Base-by-base conservation (phyloP, 2,113 vertebrate species). In the Salvelinus sp. region DNA sequence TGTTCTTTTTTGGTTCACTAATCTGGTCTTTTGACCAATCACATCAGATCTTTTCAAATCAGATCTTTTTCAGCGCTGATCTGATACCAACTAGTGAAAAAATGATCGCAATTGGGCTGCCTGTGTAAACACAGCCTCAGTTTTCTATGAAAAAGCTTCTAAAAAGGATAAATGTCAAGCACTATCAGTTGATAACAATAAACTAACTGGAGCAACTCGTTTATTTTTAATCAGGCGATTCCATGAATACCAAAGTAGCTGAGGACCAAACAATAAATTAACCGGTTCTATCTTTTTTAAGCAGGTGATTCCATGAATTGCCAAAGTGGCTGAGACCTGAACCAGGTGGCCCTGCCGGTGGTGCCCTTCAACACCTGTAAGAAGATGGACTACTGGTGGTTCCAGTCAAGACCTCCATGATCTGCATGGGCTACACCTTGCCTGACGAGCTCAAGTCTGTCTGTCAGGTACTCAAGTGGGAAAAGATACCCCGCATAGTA, bases 371-470 rank as follows among this genome's bases (percentile, higher is more conserved):
- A 91, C 28, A 93, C 89, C 23, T 94, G 92, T 81, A 93, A 92
- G 72, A 85, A 86, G 76, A 91, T 91, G 85, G 91, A 94, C 76
- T 93, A 93, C 81, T 94, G 93, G 92, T 94, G 94, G 93, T 93
- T 94, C 83, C 92, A 94, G 90, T 94, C 69, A 94, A 93, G 83
- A 67, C 85, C 7, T 92, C 92, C n/a, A 93, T 94, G 93, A 92
- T 94, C 86, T 94, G 93, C 77, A 91, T 91, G 28, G 92, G 93
- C 66, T 93, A 93, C 74, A 91, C 82, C 1, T 82, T 87, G 25
- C 93, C 92, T 18, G 93, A 95, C 69, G 91, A 94, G 81, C 91
- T 94, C 78, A 88, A 94, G 84, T 91, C 91, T 62, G 92, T 93
- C 71, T 94, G 92, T 75, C 92, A 93, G 91, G 92, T 92, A 83